These are phyloP conservation scores for Antechinus flavipes DNA, from an alignment of 2,113 vertebrate species.

Conservation along the genomic window DNA sequence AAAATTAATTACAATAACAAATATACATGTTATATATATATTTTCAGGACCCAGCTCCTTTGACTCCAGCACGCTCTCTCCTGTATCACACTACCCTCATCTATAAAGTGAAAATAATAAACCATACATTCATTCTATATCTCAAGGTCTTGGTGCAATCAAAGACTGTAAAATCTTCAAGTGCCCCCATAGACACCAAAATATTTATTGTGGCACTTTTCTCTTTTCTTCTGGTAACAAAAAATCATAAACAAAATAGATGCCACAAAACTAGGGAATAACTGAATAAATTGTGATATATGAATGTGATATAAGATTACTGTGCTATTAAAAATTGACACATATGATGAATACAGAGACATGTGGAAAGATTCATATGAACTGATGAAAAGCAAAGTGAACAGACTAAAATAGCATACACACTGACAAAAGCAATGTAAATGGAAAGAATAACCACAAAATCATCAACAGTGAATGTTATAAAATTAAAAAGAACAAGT, in stretches of 20 bases:
- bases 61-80: background rate
- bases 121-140: background rate
- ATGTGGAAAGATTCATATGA: background rate
- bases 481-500: too few species aligned
- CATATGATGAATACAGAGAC: background rate
- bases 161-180: background rate
- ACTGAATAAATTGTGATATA: background rate
- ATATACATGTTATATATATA: background rate
- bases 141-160: background rate
- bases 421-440: background rate
- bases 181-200: background rate
- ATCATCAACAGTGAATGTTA: background rate
- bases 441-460: background rate
- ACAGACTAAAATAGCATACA: background rate
- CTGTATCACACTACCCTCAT: background rate
- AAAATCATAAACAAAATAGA: background rate
- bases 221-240: background rate
- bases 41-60: background rate
- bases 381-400: background rate
- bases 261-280: background rate
- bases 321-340: background rate
- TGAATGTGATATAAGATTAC: background rate
- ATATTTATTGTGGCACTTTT: background rate
- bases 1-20: background rate
- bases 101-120: background rate